phyloP scores from a whole-genome alignment of 2,113 vertebrate species.

The Elgaria multicarinata region DNA sequence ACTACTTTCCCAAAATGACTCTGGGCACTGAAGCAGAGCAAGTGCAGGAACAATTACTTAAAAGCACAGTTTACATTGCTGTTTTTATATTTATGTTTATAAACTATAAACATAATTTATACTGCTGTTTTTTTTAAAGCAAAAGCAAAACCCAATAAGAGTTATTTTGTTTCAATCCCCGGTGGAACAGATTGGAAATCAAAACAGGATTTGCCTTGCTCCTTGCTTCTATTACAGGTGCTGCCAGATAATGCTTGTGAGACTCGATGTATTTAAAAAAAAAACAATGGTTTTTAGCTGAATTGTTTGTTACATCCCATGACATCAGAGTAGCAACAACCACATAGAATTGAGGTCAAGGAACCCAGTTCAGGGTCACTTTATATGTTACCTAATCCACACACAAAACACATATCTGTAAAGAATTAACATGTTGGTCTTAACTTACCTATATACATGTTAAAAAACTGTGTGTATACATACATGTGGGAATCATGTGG shows the following conservation, averaged over 20 bases:
- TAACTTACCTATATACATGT: background rate
- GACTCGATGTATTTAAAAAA: too few relatives aligned
- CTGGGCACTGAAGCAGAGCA: background rate
- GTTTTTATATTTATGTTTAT: background rate
- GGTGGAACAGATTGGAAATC: background rate
- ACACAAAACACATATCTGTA: background rate
- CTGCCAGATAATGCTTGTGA: background rate
- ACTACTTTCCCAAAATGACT: background rate
- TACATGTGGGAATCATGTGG: background rate
- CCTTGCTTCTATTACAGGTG: background rate
- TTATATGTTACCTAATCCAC: background rate
- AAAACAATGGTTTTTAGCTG: background rate
- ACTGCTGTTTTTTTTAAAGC: background rate
- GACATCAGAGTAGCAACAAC: background rate
- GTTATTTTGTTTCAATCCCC: background rate
- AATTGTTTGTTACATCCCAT: background rate
- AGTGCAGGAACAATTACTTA: background rate
- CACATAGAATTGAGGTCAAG: background rate
- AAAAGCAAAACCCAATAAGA: too few relatives aligned
- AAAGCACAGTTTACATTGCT: background rate
- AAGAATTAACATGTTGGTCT: background rate
- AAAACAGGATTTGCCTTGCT: background rate
- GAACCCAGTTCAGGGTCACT: background rate
- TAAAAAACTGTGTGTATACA: background rate
- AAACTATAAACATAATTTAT: background rate